These are phyloP conservation scores for Aphodius sticticus DNA, from an alignment of 2,888 invertebrate genomes.

Conservation along the genomic window DNA sequence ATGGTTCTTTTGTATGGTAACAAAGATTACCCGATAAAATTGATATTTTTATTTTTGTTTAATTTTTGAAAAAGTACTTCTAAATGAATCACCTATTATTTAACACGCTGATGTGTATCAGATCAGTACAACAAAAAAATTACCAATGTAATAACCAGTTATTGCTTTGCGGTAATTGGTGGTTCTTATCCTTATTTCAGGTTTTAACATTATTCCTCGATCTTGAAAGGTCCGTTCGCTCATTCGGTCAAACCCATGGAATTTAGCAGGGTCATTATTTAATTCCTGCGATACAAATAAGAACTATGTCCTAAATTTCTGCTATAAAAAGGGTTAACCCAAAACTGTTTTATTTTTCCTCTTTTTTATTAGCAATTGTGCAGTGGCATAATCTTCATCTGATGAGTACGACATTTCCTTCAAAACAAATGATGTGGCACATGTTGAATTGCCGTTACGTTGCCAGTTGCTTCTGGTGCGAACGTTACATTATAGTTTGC, in stretches of 20 bases:
- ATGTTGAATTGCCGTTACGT: not conserved
- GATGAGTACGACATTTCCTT: constrained; percentile 29
- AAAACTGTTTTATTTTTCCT: constrained; percentile 24
- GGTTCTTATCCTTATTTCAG: not conserved
- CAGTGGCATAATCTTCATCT: constrained; percentile 28
- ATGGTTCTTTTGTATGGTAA: too few relatives aligned
- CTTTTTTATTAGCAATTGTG: constrained; percentile 25
- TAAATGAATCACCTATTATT: too few relatives aligned
- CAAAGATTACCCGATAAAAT: too few relatives aligned
- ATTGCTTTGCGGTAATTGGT: constrained; percentile 21
- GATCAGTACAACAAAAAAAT: too few relatives aligned
- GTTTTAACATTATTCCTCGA: not conserved
- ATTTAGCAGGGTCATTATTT: constrained; percentile 24
- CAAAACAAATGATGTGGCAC: not conserved
- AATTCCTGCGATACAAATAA: constrained; percentile 27
- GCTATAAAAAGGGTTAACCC: constrained; percentile 18
- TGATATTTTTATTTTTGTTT: too few relatives aligned
- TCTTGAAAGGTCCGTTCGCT: not conserved
- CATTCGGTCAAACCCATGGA: constrained; percentile 23
- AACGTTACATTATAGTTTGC: too few relatives aligned
- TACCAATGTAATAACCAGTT: too few relatives aligned
- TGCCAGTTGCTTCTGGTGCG: not conserved
- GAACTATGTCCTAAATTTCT: constrained; percentile 25
- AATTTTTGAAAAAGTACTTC: too few relatives aligned
- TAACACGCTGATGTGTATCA: too few relatives aligned